phyloP scores from a whole-genome alignment of 2,888 invertebrate species.

The Eristalis intricaria region DNA sequence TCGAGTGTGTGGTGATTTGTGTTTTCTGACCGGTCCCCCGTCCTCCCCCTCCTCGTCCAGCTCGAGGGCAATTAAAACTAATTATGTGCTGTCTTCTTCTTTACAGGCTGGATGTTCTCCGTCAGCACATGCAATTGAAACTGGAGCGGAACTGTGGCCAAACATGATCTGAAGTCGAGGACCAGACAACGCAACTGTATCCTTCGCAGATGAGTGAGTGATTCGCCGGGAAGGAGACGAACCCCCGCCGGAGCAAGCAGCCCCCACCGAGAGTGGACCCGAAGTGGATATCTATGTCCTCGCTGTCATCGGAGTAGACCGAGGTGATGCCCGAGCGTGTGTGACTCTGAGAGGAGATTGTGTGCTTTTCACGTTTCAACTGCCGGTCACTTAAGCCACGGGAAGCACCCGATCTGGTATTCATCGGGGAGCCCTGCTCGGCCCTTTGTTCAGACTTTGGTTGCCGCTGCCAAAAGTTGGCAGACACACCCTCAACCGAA shows the following conservation, averaged over 20 bases:
- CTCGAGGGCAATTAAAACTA: slow-evolving; percentile 60
- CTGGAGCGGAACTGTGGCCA: slow-evolving; percentile 25
- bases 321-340: neutral
- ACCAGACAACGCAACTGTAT: slow-evolving; percentile 18
- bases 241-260: neutral
- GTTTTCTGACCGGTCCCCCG: neutral
- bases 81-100: slow-evolving; percentile 23
- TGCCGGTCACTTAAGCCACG: slow-evolving; percentile 46
- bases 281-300: slow-evolving; percentile 4
- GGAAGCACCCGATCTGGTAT: neutral
- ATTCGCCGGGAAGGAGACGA: neutral
- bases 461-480: slow-evolving; percentile 57
- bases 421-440: neutral
- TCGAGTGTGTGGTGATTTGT: slow-evolving; percentile 2
- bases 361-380: neutral
- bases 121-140: slow-evolving; percentile 1
- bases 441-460: slow-evolving; percentile 15
- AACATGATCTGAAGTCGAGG: slow-evolving; percentile 33
- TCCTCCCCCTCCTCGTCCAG: neutral
- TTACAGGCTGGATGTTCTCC: slow-evolving; percentile 30
- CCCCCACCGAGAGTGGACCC: neutral
- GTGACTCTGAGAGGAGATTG: neutral
- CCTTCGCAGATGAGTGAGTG: slow-evolving; percentile 8
- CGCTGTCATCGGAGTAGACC: neutral
- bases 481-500: slow-evolving; percentile 50